Evolutionary conservation across 2,888 invertebrate species (phyloP), one percentile per base, ranked within the genome.

Genomic region (Caenorhabditis becei): DNA sequence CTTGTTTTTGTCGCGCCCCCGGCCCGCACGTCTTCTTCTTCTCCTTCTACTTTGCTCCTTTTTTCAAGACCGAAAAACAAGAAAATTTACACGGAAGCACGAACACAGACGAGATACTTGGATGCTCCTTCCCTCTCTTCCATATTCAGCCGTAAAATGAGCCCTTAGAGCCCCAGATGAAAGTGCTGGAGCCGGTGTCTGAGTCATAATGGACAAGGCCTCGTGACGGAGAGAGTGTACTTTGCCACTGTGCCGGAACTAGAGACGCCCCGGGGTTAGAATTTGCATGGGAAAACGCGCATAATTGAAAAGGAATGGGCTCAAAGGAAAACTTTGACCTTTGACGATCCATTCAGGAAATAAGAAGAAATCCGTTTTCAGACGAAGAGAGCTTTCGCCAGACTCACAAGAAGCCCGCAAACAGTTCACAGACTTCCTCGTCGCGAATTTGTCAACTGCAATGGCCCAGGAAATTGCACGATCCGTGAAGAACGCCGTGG

Each of bases 401-500:
- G 86, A 86, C 51, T 82, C 83, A 11, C 20, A 47, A 37, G 91
- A 91, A 80, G 91, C 92, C 51, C 91, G 92, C 7, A 90, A 89
- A 24, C 91, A 91, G 69, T 91, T 92, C 85, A 90, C 91, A 5
- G 91, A 91, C 37, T 92, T 91, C 85, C 88, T 92, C 24, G 91
- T 91, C 59, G 87, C 88, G 7, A 70, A 81, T 59, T 82, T 92
- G 24, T 90, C 91, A 20, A 91, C 92, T 28, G 88, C 91, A 14
- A 91, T 92, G 35, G 91, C 92, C 0, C 86, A 92, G 23, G 92
- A 93, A 79, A 89, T 95, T 53, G 93, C 94, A 62, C 94, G 94
- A 86, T 94, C 94, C 87, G 94, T 94, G 14, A 94, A 94, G 23
- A 88, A 88, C 7, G 91, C 92, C 35, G 91, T 92, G 0, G 92